Evolutionary conservation across 1,140 invertebrate genomes (phyloP).

Genomic region (fruit fly (Drosophila melanogaster)): Release_6_plus_ISO1_MT NT_033777.3:14372501-14373000

Average conservation of each 20-base stretch:
- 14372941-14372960: slow-evolving; percentile 81
- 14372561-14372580: too few species aligned
- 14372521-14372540: too few species aligned
- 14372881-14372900: slow-evolving; percentile 31
- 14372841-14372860: slow-evolving; percentile 25
- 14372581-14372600: too few species aligned
- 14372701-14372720: slow-evolving; percentile 25
- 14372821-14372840: slow-evolving; percentile 28
- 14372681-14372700: slow-evolving; percentile 11
- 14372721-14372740: slow-evolving; percentile 60
- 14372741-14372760: slow-evolving; percentile 49
- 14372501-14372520: too few species aligned
- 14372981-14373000: slow-evolving; percentile 67
- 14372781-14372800: background rate
- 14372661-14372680: background rate
- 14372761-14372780: slow-evolving; percentile 2
- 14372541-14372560: too few species aligned
- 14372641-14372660: background rate
- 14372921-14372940: slow-evolving; percentile 81
- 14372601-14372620: too few species aligned
- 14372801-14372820: slow-evolving; percentile 5
- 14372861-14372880: slow-evolving; percentile 30
- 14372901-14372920: slow-evolving; percentile 44
- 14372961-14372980: slow-evolving; percentile 69
- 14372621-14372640: background rate